Conservation (phyloP, 1,140 invertebrate species). For the Pogonomyrmex barbatus region DNA sequence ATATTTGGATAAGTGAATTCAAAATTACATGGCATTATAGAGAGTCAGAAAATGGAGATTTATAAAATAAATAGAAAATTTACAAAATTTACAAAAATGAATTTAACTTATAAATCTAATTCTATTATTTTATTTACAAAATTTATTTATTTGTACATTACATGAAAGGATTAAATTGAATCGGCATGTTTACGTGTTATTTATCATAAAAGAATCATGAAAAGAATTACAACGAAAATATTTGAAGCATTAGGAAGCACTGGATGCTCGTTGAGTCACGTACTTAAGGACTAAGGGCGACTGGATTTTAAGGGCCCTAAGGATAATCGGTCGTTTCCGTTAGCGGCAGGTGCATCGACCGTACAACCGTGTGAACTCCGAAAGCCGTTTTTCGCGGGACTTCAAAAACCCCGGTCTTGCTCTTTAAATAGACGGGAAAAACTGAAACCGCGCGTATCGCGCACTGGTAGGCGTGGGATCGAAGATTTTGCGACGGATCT, state of each 20-base stretch:
- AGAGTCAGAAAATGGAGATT: too few species aligned
- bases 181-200: neutral
- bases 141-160: too few species aligned
- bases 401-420: slow-evolving; percentile 24
- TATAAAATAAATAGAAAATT: too few species aligned
- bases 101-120: too few species aligned
- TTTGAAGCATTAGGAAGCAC: neutral
- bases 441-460: slow-evolving; percentile 4
- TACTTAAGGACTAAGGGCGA: neutral
- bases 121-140: too few species aligned
- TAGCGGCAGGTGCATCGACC: slow-evolving; percentile 63
- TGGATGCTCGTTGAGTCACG: neutral
- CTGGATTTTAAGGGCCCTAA: slow-evolving; percentile 38
- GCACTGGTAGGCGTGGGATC: slow-evolving; percentile 5
- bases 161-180: too few species aligned
- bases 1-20: too few species aligned
- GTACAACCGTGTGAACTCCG: slow-evolving; percentile 53
- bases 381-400: slow-evolving; percentile 32
- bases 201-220: neutral
- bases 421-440: slow-evolving; percentile 32
- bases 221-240: neutral
- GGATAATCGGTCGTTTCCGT: slow-evolving; percentile 72
- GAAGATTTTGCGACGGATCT: neutral
- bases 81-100: too few species aligned
- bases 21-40: too few species aligned